Conservation (phyloP, 2,797 vertebrate genomes). For the Lepus townsendii region DNA sequence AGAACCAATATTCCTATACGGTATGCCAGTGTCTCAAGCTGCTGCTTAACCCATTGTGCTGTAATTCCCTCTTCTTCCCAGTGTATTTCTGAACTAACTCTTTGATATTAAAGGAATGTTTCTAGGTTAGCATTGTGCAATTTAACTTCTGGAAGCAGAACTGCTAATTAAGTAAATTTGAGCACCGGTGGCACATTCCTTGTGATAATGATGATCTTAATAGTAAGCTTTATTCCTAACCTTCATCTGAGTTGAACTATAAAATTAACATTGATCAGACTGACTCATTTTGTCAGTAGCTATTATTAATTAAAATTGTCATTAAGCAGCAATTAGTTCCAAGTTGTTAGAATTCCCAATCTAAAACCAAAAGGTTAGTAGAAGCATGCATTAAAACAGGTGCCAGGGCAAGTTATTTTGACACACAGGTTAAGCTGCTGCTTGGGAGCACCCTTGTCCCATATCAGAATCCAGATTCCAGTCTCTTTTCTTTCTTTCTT, state of each 20-base stretch:
- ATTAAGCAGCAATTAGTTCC: constrained; percentile 3
- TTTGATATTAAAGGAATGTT: not conserved
- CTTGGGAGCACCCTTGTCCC: too few species aligned
- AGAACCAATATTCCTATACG: too few species aligned
- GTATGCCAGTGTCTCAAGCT: too few species aligned
- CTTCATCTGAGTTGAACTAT: constrained; percentile 38
- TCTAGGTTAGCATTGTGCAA: not conserved
- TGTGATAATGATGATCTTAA: constrained; percentile 5
- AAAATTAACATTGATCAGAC: constrained; percentile 66
- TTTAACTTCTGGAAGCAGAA: not conserved
- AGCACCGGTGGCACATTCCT: not conserved
- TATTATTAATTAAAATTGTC: constrained; percentile 60
- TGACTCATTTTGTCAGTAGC: constrained; percentile 29
- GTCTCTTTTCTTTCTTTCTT: too few species aligned
- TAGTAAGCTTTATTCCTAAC: not conserved
- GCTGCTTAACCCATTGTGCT: too few species aligned
- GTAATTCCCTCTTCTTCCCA: not conserved
- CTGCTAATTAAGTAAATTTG: not conserved
- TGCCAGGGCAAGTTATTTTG: too few species aligned
- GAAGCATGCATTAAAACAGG: not conserved
- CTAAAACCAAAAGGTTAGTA: constrained; percentile 20
- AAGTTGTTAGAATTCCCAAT: constrained; percentile 45
- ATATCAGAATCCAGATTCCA: too few species aligned
- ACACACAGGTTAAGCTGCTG: too few species aligned
- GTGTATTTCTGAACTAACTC: not conserved